phyloP scores from a whole-genome alignment of 2,888 invertebrate genomes.

The Syrista parreyssii region DNA sequence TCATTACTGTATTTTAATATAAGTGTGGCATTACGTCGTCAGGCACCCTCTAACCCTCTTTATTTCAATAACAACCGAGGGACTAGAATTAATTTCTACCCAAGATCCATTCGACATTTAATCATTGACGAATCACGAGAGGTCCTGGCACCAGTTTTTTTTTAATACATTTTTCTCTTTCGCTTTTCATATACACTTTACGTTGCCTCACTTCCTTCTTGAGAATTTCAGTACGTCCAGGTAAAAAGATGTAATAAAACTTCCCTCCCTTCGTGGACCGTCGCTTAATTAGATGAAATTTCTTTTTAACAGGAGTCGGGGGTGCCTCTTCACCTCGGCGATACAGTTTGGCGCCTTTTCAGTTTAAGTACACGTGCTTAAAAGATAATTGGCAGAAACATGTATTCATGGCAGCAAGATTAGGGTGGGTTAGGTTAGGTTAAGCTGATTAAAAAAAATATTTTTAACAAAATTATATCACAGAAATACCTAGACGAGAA shows the following conservation, averaged over 20 bases:
- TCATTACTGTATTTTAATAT: constrained; percentile 60
- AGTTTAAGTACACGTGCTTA: not conserved
- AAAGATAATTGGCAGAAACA: not conserved
- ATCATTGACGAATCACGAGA: not conserved
- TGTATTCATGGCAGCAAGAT: not conserved
- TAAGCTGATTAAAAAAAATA: not conserved
- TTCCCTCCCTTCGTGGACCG: not conserved
- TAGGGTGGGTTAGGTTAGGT: not conserved
- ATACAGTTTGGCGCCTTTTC: not conserved
- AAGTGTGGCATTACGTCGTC: constrained; percentile 55
- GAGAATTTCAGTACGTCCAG: not conserved
- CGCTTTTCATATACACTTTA: not conserved
- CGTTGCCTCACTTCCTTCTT: not conserved
- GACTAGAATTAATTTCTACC: not conserved
- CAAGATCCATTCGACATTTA: not conserved
- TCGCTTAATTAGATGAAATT: not conserved
- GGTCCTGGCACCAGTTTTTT: not conserved
- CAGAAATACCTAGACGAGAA: not conserved
- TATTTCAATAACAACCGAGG: constrained; percentile 40
- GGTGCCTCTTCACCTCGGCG: not conserved
- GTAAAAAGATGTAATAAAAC: not conserved
- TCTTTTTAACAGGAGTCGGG: not conserved
- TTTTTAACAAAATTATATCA: not conserved
- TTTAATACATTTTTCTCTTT: not conserved
- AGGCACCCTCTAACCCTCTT: constrained; percentile 44